Base-by-base conservation (phyloP, 92 coral and sea anemone species). In the Actinostola sp. region DNA sequence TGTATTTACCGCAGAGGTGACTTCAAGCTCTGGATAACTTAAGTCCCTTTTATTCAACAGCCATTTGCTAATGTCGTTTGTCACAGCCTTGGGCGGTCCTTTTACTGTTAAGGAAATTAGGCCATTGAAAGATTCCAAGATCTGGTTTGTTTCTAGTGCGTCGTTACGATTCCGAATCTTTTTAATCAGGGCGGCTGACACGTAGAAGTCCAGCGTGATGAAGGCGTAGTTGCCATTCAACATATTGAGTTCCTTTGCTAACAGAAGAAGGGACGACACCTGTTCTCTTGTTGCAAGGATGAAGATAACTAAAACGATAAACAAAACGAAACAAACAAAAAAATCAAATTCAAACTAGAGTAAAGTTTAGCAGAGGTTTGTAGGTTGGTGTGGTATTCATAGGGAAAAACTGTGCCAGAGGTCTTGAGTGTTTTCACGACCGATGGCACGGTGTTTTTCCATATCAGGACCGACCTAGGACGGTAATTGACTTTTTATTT, bases 221-320 rank as follows among this genome's bases (percentile, higher is more conserved):
- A 93, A 89, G 27, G 93, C 93, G 28, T 66, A 93, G 30, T 84
- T 82, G 34, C 98, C 98, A 7, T 62, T 61, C 49, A 89, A 66
- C 96, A 93, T 93, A 17, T 78, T 84, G 9, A 83, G 72, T 11
- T 67, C 81, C 51, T 66, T 80, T 21, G 96, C 96, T 3, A 70
- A 60, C 45, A 75, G 20, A 69, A 93, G 28, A 39, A 85, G 50
- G 27, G 54, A 35, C 30, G 66, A 45, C 8, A 79, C 82, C 30
- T 85, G 82, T 42, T 29, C 29, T 56, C 64, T 72, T 14, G 5
- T 11, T 11, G 79, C 93, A 29, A 93, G 63, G 27, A 93, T 42
- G 59, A 93, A 87, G 25, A 93, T 61, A 26, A 93, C 89, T 83
- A 61, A 36, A 32, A 39, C 23, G n/a, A n/a, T n/a, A n/a, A n/a